Base-by-base conservation (phyloP, 2,797 vertebrate species). In the Mus spretus region DNA sequence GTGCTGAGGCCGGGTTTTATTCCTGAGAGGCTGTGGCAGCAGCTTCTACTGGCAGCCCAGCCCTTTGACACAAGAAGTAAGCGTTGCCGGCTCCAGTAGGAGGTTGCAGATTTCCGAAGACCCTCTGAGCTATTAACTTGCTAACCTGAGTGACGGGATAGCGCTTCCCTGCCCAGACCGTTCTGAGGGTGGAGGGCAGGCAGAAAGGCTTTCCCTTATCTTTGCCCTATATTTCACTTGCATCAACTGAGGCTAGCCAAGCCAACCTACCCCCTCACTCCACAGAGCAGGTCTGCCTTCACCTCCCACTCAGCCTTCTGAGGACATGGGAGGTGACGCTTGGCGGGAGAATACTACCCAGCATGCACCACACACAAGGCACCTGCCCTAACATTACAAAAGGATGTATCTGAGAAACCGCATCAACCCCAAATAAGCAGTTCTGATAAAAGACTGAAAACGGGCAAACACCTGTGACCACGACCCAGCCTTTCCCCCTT, bases 121-220 rank as follows among this genome's bases (percentile, higher is more conserved):
- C 40, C 31, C 74, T 61, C n/a, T 40, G 63, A 96, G 95, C 88
- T 70, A 47, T n/a, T 80, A 57, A 53, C 80, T 50, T 63, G 80
- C 70, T 82, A 7, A 40, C 67, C 28, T 55, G 5, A 61, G 40
- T 70, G 9, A 59, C 63, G 59, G 3, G 63, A 63, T 67, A 0
- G 65, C 31, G 11, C 50, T 89, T 95, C 90, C 72, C 75, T 4
- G 7, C 7, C 6, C 5, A 74, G 28, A 61, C 67, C 95, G 34
- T 93, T 63, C 50, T 55, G 59, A 72, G 34, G 80, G 59, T 3
- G 26, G 37, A 19, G 10, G 75, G 5, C 1, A 8, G 57, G 44
- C 75, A 55, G 22, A 47, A 8, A 80, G 50, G 44, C 61, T 79
- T 57, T n/a, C 20, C 57, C 67, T 40, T 20, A 1, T 20, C 37